Conservation (phyloP, 1,140 invertebrate genomes). For the Campoletis sonorensis region DNA sequence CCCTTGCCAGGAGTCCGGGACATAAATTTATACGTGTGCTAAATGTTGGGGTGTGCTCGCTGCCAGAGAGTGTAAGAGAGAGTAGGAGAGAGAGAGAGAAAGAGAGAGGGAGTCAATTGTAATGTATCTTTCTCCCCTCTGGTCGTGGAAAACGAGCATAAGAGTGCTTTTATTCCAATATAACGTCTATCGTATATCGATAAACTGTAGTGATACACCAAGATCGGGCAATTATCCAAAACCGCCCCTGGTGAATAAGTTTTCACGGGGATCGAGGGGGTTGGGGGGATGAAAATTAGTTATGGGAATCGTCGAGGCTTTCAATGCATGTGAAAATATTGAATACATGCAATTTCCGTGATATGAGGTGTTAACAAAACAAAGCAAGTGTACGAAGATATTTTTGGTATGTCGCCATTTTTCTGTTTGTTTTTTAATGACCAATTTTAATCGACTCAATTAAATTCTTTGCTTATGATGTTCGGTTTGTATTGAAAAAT, state of each 20-base stretch:
- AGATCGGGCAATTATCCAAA: constrained; percentile 7
- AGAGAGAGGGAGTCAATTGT: not conserved
- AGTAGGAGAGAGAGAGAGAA: too few relatives aligned
- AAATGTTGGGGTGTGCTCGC: constrained; percentile 8
- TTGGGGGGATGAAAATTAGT: not conserved
- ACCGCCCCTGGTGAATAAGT: not conserved
- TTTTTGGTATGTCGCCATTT: too few relatives aligned
- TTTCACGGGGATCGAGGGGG: not conserved
- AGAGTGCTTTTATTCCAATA: constrained; percentile 12
- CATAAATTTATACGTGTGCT: not conserved
- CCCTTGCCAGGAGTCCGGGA: not conserved
- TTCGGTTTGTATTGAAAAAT: too few relatives aligned
- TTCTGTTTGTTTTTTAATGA: too few relatives aligned
- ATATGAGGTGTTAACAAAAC: too few relatives aligned
- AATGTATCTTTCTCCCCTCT: not conserved
- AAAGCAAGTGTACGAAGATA: too few relatives aligned
- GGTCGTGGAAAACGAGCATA: not conserved
- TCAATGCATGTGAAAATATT: not conserved
- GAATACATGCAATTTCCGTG: too few relatives aligned
- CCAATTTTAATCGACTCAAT: too few relatives aligned
- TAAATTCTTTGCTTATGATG: too few relatives aligned
- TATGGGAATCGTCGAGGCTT: not conserved
- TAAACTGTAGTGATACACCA: constrained; percentile 22
- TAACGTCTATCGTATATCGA: constrained; percentile 5
- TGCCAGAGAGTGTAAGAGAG: not conserved